These are phyloP conservation scores for Drosophila imparisetae DNA, from an alignment of 2,888 invertebrate genomes.

Conservation along the genomic window DNA sequence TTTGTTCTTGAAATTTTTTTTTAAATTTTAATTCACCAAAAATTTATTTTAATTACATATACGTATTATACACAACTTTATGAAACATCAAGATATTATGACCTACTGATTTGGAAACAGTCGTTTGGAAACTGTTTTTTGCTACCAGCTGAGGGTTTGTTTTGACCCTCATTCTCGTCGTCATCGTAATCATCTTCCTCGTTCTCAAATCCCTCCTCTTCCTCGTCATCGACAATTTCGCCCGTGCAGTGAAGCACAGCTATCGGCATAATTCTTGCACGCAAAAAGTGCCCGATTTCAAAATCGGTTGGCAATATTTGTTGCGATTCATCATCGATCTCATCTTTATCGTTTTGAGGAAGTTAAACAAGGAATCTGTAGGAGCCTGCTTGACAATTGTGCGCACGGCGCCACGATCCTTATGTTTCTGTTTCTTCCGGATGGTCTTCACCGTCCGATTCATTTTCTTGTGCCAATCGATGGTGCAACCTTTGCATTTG, in stretches of 20 bases:
- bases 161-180: conserved; percentile 87
- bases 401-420: conserved; percentile 95
- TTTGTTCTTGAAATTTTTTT: conserved; percentile 18
- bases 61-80: conserved; percentile 59
- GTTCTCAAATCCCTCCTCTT: conserved; percentile 87
- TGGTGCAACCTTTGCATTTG: conserved; percentile 90
- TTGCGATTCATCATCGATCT: conserved; percentile 95
- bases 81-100: conserved; percentile 26
- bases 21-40: conserved; percentile 69
- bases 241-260: conserved; percentile 99
- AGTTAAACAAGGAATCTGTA: conserved; percentile 99
- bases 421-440: conserved; percentile 99
- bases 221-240: conserved; percentile 91
- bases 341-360: conserved; percentile 93
- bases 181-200: conserved; percentile 86
- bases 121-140: conserved; percentile 86
- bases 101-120: conserved; percentile 89
- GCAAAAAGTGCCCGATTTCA: conserved; percentile 99
- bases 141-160: conserved; percentile 67
- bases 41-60: conserved; percentile 57
- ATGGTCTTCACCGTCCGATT: conserved; percentile 98
- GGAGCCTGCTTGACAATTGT: conserved; percentile 97
- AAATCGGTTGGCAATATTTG: conserved; percentile 95
- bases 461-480: conserved; percentile 99
- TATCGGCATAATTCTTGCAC: conserved; percentile 98